Evolutionary conservation across 2,113 vertebrate species (phyloP).

Genomic region (Zootoca vivipara): DNA sequence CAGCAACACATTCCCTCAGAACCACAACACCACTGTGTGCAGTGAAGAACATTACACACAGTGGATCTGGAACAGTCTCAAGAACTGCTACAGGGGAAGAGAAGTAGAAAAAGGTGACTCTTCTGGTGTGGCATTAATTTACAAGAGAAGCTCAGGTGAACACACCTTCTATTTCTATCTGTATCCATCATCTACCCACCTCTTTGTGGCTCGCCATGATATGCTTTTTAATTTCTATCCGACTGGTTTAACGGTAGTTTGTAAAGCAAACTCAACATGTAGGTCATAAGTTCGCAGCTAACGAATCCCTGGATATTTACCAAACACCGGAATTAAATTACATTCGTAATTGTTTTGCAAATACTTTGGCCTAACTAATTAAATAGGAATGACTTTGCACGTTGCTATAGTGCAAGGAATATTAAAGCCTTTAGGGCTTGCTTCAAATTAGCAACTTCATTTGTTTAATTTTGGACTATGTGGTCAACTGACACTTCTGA

Average conservation of each 20-base stretch:
- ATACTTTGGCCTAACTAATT: slow-evolving; percentile 82
- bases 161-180: neutral
- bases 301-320: slow-evolving; percentile 81
- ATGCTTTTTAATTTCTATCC: slow-evolving; percentile 68
- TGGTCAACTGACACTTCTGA: slow-evolving; percentile 57
- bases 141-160: neutral
- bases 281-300: slow-evolving; percentile 77
- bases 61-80: neutral
- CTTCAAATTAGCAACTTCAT: slow-evolving; percentile 74
- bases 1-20: too few species aligned
- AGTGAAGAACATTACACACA: too few species aligned
- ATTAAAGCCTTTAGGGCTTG: slow-evolving; percentile 75
- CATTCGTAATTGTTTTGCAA: slow-evolving; percentile 81
- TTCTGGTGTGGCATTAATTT: neutral
- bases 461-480: slow-evolving; percentile 59
- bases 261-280: slow-evolving; percentile 72
- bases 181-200: slow-evolving; percentile 28
- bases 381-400: slow-evolving; percentile 77
- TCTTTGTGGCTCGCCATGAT: slow-evolving; percentile 27
- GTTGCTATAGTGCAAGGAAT: slow-evolving; percentile 72
- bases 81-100: neutral
- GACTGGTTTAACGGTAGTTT: slow-evolving; percentile 73
- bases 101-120: slow-evolving; percentile 28
- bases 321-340: slow-evolving; percentile 79
- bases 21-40: too few species aligned